phyloP scores from a whole-genome alignment of 1,140 invertebrate species.

The Aphidius ervi region DNA sequence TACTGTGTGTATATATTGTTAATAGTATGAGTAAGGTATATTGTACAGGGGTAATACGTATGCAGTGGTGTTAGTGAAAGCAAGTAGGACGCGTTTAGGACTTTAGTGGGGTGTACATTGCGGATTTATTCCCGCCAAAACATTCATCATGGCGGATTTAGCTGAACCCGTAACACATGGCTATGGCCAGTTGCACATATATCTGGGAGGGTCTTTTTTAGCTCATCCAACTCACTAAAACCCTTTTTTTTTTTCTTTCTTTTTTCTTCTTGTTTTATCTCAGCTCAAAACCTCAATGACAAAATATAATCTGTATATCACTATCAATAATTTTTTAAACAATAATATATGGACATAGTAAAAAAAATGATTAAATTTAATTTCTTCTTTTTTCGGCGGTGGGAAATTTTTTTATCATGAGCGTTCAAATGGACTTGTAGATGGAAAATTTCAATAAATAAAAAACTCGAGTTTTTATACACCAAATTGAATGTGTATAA shows the following conservation, averaged over 20 bases:
- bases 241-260: conserved; percentile 13
- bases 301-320: too few relatives aligned
- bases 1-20: conserved; percentile 10
- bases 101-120: conserved; percentile 50
- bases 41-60: neutral
- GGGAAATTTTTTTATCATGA: too few relatives aligned
- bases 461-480: too few relatives aligned
- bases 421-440: too few relatives aligned
- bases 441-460: too few relatives aligned
- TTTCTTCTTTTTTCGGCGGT: too few relatives aligned
- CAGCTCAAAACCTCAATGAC: too few relatives aligned
- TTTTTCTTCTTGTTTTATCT: neutral
- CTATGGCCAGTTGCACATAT: conserved; percentile 44
- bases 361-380: too few relatives aligned
- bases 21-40: neutral
- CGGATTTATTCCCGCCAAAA: conserved; percentile 57
- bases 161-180: conserved; percentile 56
- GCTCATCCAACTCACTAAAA: conserved; percentile 21
- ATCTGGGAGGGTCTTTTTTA: conserved; percentile 43
- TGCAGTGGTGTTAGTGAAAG: conserved; percentile 26
- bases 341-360: too few relatives aligned
- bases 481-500: too few relatives aligned
- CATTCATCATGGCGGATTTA: conserved; percentile 57
- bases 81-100: conserved; percentile 22
- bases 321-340: too few relatives aligned